Evolutionary conservation across 2,797 vertebrate genomes (phyloP), one percentile per base, ranked within the genome.

Genomic region (Echiichthys vipera): DNA sequence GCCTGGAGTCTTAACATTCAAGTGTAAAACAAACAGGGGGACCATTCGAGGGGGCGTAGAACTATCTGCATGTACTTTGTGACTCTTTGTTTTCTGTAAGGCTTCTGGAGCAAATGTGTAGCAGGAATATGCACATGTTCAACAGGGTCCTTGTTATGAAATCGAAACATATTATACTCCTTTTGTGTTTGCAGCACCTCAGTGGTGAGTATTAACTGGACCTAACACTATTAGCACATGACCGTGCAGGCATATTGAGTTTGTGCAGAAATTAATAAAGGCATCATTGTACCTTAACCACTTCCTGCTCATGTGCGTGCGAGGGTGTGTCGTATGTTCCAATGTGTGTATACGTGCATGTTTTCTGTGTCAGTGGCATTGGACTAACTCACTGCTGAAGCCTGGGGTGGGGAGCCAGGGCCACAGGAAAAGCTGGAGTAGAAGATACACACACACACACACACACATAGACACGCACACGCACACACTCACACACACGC

Each of bases 341-440:
- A 47, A 45, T 64, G 66, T 68, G 46, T 68, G 65, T 70, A 58
- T 65, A 50, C 18, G 7, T 43, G 45, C 67, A 30, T 78, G 64
- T 54, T 42, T n/a, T 57, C 22, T 46, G 59, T 70, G 62, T 69
- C 50, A 67, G 46, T 53, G 20, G 46, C 43, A 49, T 18, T 59
- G 43, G 63, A 71, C 65, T 53, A 75, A 78, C 74, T 79, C 40
- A 74, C 57, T 22, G 51, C 37, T 74, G 58, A 58, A 68, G 57
- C 46, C 58, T 65, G 71, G 81, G 83, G 83, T 83, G 89, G 84
- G 73, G 81, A 80, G 69, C 63, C 61, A 68, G 77, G 81, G 84
- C 77, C 77, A 86, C 89, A 91, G 93, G 92, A 93, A 92, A 89
- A 82, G 72, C 87, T 82, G 78, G 71, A 65, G 71, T 79, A 71